Evolutionary conservation across 2,888 invertebrate genomes (phyloP).

Genomic region (Caenorhabditis panamensis): DNA sequence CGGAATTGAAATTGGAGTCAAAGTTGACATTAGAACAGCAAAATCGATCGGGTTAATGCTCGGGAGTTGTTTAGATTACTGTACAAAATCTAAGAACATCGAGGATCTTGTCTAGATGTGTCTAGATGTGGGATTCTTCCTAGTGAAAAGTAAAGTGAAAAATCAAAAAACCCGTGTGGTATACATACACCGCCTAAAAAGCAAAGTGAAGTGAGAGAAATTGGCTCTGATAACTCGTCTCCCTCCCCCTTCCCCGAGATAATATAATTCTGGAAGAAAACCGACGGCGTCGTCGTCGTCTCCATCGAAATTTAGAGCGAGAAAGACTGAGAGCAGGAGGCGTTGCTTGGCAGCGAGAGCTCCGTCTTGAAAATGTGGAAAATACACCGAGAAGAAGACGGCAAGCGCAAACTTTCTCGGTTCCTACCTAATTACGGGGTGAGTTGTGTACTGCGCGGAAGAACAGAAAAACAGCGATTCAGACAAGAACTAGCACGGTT

Average conservation of each 20-base stretch:
- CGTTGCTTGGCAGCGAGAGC: background rate
- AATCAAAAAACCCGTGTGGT: no score
- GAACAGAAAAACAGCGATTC: no score
- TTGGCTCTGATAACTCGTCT: background rate
- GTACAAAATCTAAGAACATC: no score
- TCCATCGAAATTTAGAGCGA: background rate
- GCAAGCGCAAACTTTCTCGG: background rate
- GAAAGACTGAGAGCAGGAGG: constrained; percentile 1
- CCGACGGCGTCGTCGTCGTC: background rate
- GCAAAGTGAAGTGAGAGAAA: constrained; percentile 6
- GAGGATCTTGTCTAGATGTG: no score
- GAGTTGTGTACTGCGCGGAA: background rate
- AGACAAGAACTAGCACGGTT: background rate
- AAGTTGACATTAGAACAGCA: no score
- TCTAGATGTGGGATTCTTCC: no score
- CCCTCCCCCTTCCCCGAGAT: no score
- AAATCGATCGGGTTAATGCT: no score
- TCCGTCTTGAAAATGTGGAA: background rate
- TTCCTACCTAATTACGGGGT: background rate
- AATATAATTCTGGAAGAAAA: constrained; percentile 1
- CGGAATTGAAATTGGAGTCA: background rate
- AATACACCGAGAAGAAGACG: background rate
- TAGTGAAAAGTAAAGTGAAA: no score
- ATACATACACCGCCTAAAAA: no score
- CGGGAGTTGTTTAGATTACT: no score